phyloP scores from a whole-genome alignment of 2,888 invertebrate genomes.

The Timandra comae region DNA sequence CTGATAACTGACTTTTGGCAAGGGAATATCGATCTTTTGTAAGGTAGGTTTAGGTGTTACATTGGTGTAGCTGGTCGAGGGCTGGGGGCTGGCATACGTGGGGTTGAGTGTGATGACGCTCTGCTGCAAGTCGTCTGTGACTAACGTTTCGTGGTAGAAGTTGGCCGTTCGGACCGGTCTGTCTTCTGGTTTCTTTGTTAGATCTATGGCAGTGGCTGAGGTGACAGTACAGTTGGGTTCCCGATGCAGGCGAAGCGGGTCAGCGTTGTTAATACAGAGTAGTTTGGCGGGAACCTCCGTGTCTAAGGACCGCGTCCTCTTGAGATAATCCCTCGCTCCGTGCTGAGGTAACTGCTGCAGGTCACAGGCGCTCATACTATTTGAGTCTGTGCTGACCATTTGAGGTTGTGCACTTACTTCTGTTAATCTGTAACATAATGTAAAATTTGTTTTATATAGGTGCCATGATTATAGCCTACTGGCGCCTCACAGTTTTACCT shows the following conservation, averaged over 20 bases:
- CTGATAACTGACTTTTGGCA: constrained; percentile 33
- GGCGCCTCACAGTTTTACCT: too few relatives aligned
- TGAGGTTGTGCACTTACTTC: constrained; percentile 46
- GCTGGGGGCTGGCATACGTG: constrained; percentile 56
- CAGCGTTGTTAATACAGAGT: background rate
- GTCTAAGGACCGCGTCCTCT: constrained; percentile 35
- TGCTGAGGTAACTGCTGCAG: constrained; percentile 20
- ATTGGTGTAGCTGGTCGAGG: constrained; percentile 54
- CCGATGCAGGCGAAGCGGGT: background rate
- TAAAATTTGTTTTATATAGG: too few relatives aligned
- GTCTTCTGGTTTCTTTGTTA: constrained; percentile 42
- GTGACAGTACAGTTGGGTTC: constrained; percentile 2
- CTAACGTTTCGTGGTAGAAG: constrained; percentile 66
- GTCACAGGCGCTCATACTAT: constrained; percentile 53
- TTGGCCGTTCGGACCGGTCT: constrained; percentile 50
- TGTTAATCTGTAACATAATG: constrained; percentile 57
- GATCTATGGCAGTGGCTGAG: constrained; percentile 48
- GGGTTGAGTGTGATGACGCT: constrained; percentile 64
- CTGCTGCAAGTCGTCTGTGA: constrained; percentile 19
- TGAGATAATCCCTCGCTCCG: constrained; percentile 31
- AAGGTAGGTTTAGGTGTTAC: constrained; percentile 34
- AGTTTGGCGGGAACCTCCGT: constrained; percentile 30
- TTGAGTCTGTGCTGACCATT: constrained; percentile 57
- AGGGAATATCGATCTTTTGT: constrained; percentile 35
- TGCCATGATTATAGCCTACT: too few relatives aligned